Conservation (phyloP, 64 coral and sea anemone species). For the Dendrophyllia cribrosa region DNA sequence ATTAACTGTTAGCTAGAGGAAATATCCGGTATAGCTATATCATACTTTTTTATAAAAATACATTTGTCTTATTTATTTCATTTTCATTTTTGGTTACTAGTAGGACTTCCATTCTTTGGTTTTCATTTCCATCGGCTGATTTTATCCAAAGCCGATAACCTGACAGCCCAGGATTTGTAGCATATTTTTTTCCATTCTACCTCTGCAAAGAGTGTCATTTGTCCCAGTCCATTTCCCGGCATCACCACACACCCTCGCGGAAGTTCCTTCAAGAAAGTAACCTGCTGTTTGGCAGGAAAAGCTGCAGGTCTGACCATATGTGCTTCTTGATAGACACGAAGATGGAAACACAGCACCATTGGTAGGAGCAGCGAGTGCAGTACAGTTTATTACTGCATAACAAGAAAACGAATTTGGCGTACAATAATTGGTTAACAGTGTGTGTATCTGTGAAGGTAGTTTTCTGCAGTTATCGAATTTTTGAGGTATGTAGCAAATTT, state of each 20-base stretch:
- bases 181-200: background rate
- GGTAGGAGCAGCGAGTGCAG: background rate
- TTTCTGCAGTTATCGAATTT: no score
- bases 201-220: slow-evolving; percentile 45
- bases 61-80: no score
- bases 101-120: no score
- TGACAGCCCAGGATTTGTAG: background rate
- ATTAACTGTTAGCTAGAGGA: no score
- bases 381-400: slow-evolving; percentile 34
- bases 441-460: background rate
- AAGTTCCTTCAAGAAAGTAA: slow-evolving; percentile 34
- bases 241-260: slow-evolving; percentile 24
- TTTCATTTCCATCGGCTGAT: no score
- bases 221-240: slow-evolving; percentile 42
- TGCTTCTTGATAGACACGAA: background rate
- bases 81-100: no score
- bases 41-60: no score
- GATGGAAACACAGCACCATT: background rate
- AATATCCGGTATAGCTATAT: no score
- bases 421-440: background rate
- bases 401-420: background rate
- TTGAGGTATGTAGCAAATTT: no score
- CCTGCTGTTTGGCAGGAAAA: slow-evolving; percentile 52
- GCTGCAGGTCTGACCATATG: slow-evolving; percentile 8
- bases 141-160: no score